phyloP scores from a whole-genome alignment of 2,113 vertebrate species.

The Redunca redunca region DNA sequence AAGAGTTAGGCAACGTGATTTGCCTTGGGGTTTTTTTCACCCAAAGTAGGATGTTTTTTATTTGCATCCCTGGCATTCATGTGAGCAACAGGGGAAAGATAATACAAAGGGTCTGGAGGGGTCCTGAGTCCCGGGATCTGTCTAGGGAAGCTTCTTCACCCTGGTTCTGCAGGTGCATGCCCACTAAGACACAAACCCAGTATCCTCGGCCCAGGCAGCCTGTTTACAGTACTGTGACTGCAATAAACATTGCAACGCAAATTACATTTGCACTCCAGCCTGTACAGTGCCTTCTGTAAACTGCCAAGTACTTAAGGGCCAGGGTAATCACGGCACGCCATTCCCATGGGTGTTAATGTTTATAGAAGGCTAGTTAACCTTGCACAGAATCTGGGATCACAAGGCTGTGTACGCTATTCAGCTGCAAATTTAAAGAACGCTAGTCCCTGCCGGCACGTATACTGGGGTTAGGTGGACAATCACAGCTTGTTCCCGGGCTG shows the following conservation, averaged over 20 bases:
- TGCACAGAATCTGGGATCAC: not conserved
- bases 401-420: not conserved
- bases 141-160: not conserved
- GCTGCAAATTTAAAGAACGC: not conserved
- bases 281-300: conserved; percentile 36
- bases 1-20: not conserved
- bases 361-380: conserved; percentile 53
- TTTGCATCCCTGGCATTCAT: not conserved
- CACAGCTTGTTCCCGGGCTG: not conserved
- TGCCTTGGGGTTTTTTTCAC: not conserved
- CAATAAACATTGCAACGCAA: conserved; percentile 36
- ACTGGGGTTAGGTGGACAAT: not conserved
- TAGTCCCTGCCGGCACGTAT: not conserved
- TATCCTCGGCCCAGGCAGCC: not conserved
- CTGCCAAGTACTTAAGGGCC: conserved; percentile 32
- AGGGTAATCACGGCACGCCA: not conserved
- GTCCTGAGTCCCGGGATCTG: not conserved
- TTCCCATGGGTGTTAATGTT: conserved; percentile 33
- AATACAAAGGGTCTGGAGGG: not conserved
- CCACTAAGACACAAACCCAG: not conserved
- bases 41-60: not conserved
- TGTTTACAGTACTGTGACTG: conserved; percentile 2
- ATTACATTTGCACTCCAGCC: conserved; percentile 34
- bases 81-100: not conserved
- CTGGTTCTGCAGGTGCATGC: not conserved